Percentiles rank a stretch among this genome's conserved stretches.
Conservation (phyloP, 2,888 invertebrate species). For the Syrphus vitripennis region DNA sequence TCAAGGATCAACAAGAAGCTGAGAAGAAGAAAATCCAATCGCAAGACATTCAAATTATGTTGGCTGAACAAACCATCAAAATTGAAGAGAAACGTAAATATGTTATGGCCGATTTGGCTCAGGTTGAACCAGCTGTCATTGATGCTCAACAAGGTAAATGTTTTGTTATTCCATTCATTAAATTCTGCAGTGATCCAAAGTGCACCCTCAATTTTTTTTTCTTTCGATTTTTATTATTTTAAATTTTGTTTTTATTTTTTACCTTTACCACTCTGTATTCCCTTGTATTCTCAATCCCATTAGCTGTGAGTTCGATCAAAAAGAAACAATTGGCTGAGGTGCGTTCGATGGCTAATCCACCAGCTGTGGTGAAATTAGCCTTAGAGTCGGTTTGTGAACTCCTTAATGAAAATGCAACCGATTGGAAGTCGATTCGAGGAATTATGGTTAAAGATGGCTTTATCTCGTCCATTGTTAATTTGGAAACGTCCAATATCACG, state of each 20-base stretch:
- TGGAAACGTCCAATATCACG: conserved; percentile 95
- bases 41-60: conserved; percentile 94
- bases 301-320: conserved; percentile 96
- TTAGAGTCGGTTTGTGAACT: conserved; percentile 96
- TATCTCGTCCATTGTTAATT: conserved; percentile 96
- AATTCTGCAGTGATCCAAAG: conserved; percentile 23
- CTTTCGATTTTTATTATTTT: conserved; percentile 35
- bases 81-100: conserved; percentile 96
- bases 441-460: conserved; percentile 97
- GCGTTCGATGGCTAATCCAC: conserved; percentile 96
- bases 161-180: conserved; percentile 45
- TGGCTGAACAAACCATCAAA: conserved; percentile 94
- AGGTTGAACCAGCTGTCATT: conserved; percentile 99
- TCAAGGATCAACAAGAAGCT: conserved; percentile 99
- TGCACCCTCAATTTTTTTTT: conserved; percentile 35
- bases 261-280: conserved; percentile 53
- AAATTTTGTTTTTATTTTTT: conserved; percentile 46
- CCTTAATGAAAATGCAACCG: conserved; percentile 93
- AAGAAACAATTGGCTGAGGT: conserved; percentile 98
- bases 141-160: conserved; percentile 96
- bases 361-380: conserved; percentile 94
- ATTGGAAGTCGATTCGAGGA: conserved; percentile 96
- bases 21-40: conserved; percentile 99
- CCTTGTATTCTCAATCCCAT: conserved; percentile 59
- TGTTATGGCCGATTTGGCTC: conserved; percentile 97